Evolutionary conservation across 2,797 vertebrate genomes (phyloP), one percentile per base, ranked within the genome.

Genomic region (Psittacula derbiana): DNA sequence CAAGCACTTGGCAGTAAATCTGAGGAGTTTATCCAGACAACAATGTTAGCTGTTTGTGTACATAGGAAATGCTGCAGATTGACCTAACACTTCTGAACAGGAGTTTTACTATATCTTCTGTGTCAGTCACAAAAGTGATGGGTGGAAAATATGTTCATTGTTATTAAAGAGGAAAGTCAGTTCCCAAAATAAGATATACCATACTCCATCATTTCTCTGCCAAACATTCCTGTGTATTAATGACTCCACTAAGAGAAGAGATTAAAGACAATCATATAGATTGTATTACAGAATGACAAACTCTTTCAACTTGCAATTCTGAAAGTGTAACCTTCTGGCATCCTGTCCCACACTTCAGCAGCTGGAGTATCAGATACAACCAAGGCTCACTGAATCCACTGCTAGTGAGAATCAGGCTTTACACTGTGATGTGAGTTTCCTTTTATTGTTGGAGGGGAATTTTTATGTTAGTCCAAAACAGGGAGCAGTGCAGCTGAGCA

Each of bases 231-330:
- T 23, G 2, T 70, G 50, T 76, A 92, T 92, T 95, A 94, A 96
- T 27, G 60, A 90, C 61, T 88, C 93, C 67, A 47, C 70, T 69
- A 82, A 92, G 92, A 92, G 93, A 91, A 88, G 52, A 84, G 79
- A 92, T 93, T 88, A 92, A 95, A 90, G 72, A 84, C 47, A 91
- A 93, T 12, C 69, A 53, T 85, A 74, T 8, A 89, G 93, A 83
- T 78, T 4, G 3, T 83, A 85, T 96, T 94, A 88, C 83, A 1
- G 0, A 94, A 91, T 82, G 46, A 93, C 90, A 91, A 96, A 87
- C 41, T 61, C 78, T 82, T 90, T 94, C 75, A 93, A 80, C 60
- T 58, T 93, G 43, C n/a, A 72, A 3, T 91, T 94, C 58, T 72
- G 66, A 92, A 88, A 86, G 87, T 21, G 12, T 38, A 84, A 80